Evolutionary conservation across 2,797 vertebrate genomes (phyloP).

Genomic region (Eutrigla gurnardus): DNA sequence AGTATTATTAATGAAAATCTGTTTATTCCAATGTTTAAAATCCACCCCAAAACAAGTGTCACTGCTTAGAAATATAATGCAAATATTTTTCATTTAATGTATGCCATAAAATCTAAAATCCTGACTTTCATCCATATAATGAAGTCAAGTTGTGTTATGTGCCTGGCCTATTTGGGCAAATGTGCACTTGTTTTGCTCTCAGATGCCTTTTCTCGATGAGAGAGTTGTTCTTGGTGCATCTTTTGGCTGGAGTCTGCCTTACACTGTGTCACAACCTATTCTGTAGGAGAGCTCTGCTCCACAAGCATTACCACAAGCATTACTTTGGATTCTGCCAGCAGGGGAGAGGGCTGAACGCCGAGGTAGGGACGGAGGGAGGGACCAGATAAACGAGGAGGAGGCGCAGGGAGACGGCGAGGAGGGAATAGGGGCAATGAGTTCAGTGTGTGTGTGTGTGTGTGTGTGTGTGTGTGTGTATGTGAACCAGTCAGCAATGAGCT

Average conservation of each 20-base stretch:
- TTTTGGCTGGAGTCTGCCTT: conserved; percentile 31
- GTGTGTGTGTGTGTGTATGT: conserved; percentile 26
- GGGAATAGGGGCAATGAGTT: conserved; percentile 75
- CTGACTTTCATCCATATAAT: not conserved
- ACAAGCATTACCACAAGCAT: conserved; percentile 36
- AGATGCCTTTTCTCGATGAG: not conserved
- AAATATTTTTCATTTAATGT: not conserved
- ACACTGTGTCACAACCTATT: conserved; percentile 41
- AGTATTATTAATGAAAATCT: too few relatives aligned
- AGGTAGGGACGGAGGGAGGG: conserved; percentile 20
- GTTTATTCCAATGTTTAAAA: not conserved
- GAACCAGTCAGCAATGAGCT: conserved; percentile 57
- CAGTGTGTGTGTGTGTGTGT: conserved; percentile 40
- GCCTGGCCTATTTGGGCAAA: not conserved
- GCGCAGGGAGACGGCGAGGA: conserved; percentile 11
- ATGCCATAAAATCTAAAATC: not conserved
- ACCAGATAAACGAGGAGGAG: conserved; percentile 37
- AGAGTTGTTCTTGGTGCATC: conserved; percentile 4
- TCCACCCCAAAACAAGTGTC: not conserved
- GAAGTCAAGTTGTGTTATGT: not conserved
- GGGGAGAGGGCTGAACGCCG: conserved; percentile 38
- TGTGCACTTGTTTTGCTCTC: conserved; percentile 7
- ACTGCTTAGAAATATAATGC: not conserved
- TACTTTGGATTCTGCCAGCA: conserved; percentile 30
- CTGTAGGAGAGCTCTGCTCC: conserved; percentile 39